These are phyloP conservation scores for Scaeva pyrastri DNA, from an alignment of 2,888 invertebrate species.

Conservation along the genomic window DNA sequence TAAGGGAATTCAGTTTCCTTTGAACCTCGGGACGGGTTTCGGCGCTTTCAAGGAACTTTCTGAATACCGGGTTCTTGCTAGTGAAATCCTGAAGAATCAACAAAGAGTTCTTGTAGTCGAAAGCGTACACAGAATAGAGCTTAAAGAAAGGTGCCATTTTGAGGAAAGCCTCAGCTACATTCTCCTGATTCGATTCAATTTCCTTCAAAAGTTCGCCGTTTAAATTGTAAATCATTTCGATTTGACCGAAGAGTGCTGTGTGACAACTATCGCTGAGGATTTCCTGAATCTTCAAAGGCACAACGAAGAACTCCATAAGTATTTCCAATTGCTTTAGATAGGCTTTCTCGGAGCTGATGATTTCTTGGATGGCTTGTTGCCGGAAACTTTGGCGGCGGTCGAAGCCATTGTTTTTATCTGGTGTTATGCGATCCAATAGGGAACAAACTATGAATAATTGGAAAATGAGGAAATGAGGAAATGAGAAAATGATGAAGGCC, in stretches of 20 bases:
- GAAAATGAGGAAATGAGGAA: no score
- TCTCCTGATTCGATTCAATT: slow-evolving; percentile 85
- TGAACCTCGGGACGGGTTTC: slow-evolving; percentile 89
- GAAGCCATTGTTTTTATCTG: slow-evolving; percentile 78
- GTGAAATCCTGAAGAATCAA: slow-evolving; percentile 86
- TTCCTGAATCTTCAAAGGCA: slow-evolving; percentile 85
- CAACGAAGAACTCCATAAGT: slow-evolving; percentile 87
- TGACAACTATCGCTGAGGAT: slow-evolving; percentile 85
- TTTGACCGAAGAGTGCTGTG: slow-evolving; percentile 87
- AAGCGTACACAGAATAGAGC: slow-evolving; percentile 91
- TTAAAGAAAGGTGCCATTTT: slow-evolving; percentile 91
- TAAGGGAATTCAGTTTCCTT: slow-evolving; percentile 88
- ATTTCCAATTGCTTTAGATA: slow-evolving; percentile 88
- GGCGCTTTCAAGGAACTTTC: slow-evolving; percentile 86
- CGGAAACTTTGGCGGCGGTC: slow-evolving; percentile 82
- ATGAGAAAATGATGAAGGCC: no score
- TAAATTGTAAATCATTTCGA: slow-evolving; percentile 87
- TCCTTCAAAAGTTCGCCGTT: slow-evolving; percentile 87
- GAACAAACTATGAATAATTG: slow-evolving; percentile 86
- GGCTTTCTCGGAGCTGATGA: slow-evolving; percentile 88
- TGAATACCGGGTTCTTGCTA: slow-evolving; percentile 85
- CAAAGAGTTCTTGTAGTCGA: slow-evolving; percentile 88
- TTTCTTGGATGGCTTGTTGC: slow-evolving; percentile 87
- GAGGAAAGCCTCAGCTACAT: slow-evolving; percentile 88
- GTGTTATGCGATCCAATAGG: slow-evolving; percentile 84